phyloP scores from a whole-genome alignment of 2,888 invertebrate species.

The Cylindroiulus punctatus region DNA sequence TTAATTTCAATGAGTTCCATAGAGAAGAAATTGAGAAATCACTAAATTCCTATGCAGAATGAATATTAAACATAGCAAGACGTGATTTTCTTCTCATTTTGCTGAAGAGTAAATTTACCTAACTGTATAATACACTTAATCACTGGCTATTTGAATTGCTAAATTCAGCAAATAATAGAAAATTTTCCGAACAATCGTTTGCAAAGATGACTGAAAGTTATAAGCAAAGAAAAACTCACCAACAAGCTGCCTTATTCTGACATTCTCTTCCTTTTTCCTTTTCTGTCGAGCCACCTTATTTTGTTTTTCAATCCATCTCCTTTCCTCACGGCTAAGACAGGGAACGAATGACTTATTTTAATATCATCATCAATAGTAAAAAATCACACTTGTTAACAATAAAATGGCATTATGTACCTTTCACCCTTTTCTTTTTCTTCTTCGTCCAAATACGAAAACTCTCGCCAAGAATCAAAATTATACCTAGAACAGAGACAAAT shows the following conservation, averaged over 20 bases:
- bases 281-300: constrained; percentile 93
- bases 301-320: constrained; percentile 98
- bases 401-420: constrained; percentile 69
- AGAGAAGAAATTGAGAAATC: too few species aligned
- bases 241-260: constrained; percentile 87
- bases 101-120: too few species aligned
- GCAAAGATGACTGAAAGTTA: too few species aligned
- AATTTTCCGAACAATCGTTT: too few species aligned
- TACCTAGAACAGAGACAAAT: constrained; percentile 64
- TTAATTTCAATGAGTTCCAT: not conserved
- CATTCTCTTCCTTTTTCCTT: constrained; percentile 96
- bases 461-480: constrained; percentile 98
- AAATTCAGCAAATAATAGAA: too few species aligned
- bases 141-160: too few species aligned
- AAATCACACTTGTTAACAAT: not conserved
- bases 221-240: constrained; percentile 62
- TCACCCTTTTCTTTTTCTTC: constrained; percentile 98
- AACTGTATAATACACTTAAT: too few species aligned
- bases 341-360: constrained; percentile 49
- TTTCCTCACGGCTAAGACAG: constrained; percentile 79
- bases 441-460: constrained; percentile 98
- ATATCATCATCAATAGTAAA: constrained; percentile 27
- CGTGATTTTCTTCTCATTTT: too few species aligned
- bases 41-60: too few species aligned
- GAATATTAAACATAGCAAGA: too few species aligned